Conservation (phyloP, 2,797 vertebrate genomes). For the Falco concolor region DNA sequence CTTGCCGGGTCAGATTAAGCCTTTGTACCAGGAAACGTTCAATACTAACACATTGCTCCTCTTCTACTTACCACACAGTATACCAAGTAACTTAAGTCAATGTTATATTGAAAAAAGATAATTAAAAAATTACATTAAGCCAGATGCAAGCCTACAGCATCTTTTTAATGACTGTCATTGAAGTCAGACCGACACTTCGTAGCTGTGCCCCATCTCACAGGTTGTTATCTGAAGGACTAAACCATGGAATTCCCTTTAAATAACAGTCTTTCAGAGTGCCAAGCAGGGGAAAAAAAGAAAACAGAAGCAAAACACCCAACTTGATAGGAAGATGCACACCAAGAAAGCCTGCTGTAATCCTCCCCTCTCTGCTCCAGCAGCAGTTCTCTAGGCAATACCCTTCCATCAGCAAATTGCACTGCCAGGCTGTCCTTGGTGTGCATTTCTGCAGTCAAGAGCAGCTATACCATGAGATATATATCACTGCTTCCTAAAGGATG, state of each 20-base stretch:
- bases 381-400: neutral
- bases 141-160: neutral
- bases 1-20: neutral
- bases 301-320: neutral
- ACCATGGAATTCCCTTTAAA: neutral
- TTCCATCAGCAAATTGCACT: neutral
- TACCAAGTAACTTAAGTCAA: neutral
- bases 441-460: neutral
- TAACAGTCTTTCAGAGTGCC: neutral
- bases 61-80: neutral
- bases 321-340: neutral
- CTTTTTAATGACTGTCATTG: neutral
- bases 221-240: neutral
- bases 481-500: neutral
- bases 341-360: neutral
- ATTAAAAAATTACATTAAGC: neutral
- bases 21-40: neutral
- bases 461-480: neutral
- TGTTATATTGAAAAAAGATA: neutral
- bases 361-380: neutral
- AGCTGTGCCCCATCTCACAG: neutral
- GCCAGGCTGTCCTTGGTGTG: neutral
- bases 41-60: neutral
- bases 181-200: neutral
- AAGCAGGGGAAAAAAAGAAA: neutral